A percentile compares a stretch with the other conserved stretches of the same genome.
phyloP scores from a whole-genome alignment of 2,888 invertebrate species.

The Blera fallax region DNA sequence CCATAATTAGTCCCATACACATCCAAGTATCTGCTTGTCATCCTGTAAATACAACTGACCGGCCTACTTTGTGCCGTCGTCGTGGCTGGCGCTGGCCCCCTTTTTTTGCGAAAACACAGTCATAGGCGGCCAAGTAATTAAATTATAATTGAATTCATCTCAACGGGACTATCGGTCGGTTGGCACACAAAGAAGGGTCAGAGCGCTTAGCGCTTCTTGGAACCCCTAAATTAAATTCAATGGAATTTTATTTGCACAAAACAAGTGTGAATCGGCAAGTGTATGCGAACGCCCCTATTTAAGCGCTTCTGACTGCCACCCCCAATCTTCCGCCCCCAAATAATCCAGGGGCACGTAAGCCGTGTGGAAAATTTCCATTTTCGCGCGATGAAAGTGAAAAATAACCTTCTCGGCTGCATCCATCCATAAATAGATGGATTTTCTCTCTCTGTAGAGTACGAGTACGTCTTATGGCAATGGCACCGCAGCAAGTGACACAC shows the following conservation, averaged over 20 bases:
- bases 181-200: not conserved
- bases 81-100: not conserved
- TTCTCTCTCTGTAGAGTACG: slow-evolving; percentile 6
- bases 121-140: slow-evolving; percentile 28
- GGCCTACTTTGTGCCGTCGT: slow-evolving; percentile 12
- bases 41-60: slow-evolving; percentile 29
- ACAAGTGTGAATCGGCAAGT: not conserved
- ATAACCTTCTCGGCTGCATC: slow-evolving; percentile 43
- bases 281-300: not conserved
- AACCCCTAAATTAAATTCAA: slow-evolving; percentile 10
- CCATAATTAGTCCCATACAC: slow-evolving; percentile 31
- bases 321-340: not conserved
- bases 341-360: not conserved
- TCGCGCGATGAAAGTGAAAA: slow-evolving; percentile 63
- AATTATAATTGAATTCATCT: slow-evolving; percentile 47
- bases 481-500: slow-evolving; percentile 20
- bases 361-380: slow-evolving; percentile 61
- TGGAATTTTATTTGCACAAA: not conserved
- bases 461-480: slow-evolving; percentile 16
- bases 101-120: not conserved
- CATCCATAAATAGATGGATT: slow-evolving; percentile 52
- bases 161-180: not conserved
- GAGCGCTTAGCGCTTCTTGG: slow-evolving; percentile 26
- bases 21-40: not conserved
- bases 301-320: not conserved